Conservation (phyloP, 1,140 invertebrate genomes). For the Protaetia brevitarsis region DNA sequence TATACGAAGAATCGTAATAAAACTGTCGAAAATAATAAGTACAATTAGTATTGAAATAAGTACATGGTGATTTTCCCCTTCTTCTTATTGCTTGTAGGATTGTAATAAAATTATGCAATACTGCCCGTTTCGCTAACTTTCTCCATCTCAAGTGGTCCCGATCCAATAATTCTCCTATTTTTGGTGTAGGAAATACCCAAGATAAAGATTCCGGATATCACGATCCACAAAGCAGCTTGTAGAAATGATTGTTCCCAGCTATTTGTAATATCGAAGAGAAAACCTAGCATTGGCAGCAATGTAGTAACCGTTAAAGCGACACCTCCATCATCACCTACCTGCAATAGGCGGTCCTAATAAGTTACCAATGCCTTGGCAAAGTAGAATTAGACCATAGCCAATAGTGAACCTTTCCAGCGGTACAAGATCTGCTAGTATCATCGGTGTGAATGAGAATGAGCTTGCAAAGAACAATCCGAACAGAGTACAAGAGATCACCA, state of each 20-base stretch:
- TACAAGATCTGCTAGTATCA: slow-evolving; percentile 78
- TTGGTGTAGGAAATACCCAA: slow-evolving; percentile 63
- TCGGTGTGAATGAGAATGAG: slow-evolving; percentile 82
- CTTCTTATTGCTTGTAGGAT: neutral
- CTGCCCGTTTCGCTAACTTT: slow-evolving; percentile 27
- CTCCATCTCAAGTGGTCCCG: slow-evolving; percentile 61
- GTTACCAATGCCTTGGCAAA: slow-evolving; percentile 77
- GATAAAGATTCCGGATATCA: slow-evolving; percentile 72
- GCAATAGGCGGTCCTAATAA: slow-evolving; percentile 60
- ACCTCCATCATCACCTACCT: too few species aligned
- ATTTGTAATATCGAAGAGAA: slow-evolving; percentile 65
- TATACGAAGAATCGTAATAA: neutral
- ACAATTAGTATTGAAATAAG: slow-evolving; percentile 4
- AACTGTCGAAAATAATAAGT: neutral
- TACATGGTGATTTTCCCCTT: neutral
- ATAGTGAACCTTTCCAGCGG: slow-evolving; percentile 79
- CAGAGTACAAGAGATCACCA: slow-evolving; percentile 58
- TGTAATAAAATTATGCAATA: slow-evolving; percentile 15
- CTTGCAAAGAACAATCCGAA: slow-evolving; percentile 85
- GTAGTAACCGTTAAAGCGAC: neutral
- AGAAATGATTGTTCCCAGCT: slow-evolving; percentile 73
- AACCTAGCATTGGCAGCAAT: slow-evolving; percentile 52
- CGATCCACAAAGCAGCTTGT: slow-evolving; percentile 70
- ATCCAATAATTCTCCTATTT: slow-evolving; percentile 63
- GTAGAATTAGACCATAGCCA: slow-evolving; percentile 80